These are phyloP conservation scores for Caenorhabditis auriculariae DNA, from an alignment of 2,888 invertebrate species.

Conservation along the genomic window DNA sequence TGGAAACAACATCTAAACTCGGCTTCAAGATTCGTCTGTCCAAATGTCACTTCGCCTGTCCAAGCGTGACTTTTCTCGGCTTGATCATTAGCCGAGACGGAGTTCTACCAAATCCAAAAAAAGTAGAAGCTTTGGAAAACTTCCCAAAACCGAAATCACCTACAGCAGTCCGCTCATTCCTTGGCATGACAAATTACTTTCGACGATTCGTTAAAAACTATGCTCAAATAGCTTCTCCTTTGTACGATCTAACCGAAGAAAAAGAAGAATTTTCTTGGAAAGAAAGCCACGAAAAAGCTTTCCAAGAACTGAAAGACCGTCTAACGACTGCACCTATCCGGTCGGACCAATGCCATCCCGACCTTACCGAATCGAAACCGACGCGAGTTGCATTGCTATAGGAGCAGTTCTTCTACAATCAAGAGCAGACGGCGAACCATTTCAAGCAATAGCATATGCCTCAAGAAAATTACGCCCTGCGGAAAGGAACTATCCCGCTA, in stretches of 20 bases:
- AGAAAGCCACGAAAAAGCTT: conserved; percentile 6
- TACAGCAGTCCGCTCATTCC: conserved; percentile 13
- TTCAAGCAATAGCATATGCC: conserved; percentile 8
- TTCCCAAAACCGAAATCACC: conserved; percentile 7
- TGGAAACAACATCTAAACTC: conserved; percentile 5
- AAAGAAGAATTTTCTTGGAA: conserved; percentile 8
- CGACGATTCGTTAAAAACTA: conserved; percentile 23
- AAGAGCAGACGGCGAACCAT: background rate
- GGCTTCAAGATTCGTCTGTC: conserved; percentile 19
- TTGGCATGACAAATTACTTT: conserved; percentile 26
- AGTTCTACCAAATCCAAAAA: conserved; percentile 18
- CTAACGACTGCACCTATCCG: conserved; percentile 10
- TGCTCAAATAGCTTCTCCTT: conserved; percentile 19
- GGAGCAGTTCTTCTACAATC: conserved; percentile 12
- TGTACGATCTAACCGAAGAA: conserved; percentile 18
- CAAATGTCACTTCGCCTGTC: conserved; percentile 20
- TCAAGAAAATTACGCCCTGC: conserved; percentile 4
- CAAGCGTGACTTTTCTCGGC: conserved; percentile 33
- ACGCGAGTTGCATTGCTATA: conserved; percentile 11
- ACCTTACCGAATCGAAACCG: conserved; percentile 13
- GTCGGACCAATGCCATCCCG: background rate
- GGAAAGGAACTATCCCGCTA: conserved; percentile 7
- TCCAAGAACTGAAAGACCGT: conserved; percentile 9
- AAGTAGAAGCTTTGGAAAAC: conserved; percentile 9
- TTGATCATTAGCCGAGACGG: conserved; percentile 20